Base-by-base conservation (phyloP, 2,888 invertebrate genomes). In the Anagyrus pseudococci region DNA sequence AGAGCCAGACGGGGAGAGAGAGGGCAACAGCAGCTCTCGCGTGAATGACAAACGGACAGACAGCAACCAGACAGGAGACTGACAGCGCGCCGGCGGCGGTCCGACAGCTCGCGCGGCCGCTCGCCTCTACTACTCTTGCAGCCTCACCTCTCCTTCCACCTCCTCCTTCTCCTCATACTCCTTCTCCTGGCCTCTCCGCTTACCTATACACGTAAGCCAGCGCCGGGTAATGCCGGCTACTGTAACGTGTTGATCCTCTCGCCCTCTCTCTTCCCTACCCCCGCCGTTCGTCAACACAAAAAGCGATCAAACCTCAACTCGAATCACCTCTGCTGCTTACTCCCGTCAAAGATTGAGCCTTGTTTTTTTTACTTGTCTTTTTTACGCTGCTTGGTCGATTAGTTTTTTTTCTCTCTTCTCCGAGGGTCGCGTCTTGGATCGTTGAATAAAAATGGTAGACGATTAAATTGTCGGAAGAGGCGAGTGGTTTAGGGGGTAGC, bases 21-120 rank as follows among this genome's bases (percentile, higher is more conserved):
- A 69, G 70, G 68, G 15, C 20, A 60, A 60, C 26, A 53, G 52
- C 50, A 61, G 61, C 44, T 55, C 58, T 58, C 55, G 62, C 60
- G 58, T 37, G 33, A 62, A 22, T 63, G 66, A 67, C 41, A 68
- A 72, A 73, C 71, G 71, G 74, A 73, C 73, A 75, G 78, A 78
- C 78, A 78, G 78, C 74, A 84, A 83, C 83, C 79, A 83, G 84
- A 83, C 84, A 83, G 83, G 75, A 81, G 83, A 84, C 82, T 84
- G 84, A 83, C 84, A 82, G 82, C 78, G 74, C 77, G 82, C 81
- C 83, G 82, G 82, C 83, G 82, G 82, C 81, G 79, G 80, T 77
- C 82, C 75, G 81, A 82, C 83, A 83, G 82, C 81, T 81, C 77
- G 72, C 72, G 69, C 25, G 23, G 70, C 73, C 71, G 69, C 63